A percentile compares a stretch with the other conserved stretches of the same genome.
phyloP scores from a whole-genome alignment of 1,140 invertebrate species.

The Zeugodacus cucurbitae region DNA sequence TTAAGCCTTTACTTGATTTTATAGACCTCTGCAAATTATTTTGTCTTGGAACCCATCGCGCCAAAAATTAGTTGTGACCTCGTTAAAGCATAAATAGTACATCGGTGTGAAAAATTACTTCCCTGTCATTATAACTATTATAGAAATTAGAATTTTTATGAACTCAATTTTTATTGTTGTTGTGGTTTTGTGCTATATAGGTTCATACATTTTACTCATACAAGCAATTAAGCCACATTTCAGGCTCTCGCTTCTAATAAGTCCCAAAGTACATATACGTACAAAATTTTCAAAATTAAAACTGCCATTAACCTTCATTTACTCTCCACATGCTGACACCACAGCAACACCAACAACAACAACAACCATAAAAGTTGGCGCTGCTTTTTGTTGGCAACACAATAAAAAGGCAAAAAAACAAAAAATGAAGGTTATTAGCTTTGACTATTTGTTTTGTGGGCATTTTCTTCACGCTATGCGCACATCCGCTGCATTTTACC shows the following conservation, averaged over 20 bases:
- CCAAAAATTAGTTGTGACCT: no score
- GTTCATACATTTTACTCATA: no score
- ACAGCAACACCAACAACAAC: neutral
- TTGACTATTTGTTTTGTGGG: neutral
- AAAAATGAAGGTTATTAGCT: neutral
- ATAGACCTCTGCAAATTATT: no score
- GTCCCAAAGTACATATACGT: neutral
- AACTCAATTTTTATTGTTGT: no score
- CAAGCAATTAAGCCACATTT: no score
- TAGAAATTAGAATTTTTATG: no score
- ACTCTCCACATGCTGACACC: neutral
- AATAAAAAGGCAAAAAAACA: neutral
- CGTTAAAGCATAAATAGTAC: no score
- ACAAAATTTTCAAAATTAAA: neutral
- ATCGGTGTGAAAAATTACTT: no score
- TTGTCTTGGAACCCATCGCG: no score
- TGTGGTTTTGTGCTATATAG: no score
- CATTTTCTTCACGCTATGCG: neutral
- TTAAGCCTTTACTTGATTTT: no score
- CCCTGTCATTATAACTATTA: no score
- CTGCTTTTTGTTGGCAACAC: neutral
- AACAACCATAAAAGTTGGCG: neutral
- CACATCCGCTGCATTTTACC: neutral
- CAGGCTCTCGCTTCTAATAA: neutral
- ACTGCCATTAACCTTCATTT: constrained; percentile 16